These are phyloP conservation scores for Synanceia verrucosa DNA, from an alignment of 2,797 vertebrate genomes.

Conservation along the genomic window DNA sequence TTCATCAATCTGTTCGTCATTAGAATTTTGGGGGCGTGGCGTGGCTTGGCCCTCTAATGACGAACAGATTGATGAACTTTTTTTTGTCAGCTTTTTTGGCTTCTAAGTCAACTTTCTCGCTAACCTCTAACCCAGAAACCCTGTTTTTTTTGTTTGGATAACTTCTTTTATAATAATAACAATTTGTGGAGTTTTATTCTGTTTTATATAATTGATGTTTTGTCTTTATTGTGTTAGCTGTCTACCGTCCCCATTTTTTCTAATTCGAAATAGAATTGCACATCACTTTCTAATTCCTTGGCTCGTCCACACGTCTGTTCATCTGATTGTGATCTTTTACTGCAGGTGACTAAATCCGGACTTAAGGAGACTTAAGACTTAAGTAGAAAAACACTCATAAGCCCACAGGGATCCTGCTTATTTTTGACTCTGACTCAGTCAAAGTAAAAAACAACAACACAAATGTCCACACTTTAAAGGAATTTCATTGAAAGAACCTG, in stretches of 20 bases:
- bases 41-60: too few species aligned
- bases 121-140: too few species aligned
- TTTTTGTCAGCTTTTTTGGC: neutral
- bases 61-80: too few species aligned
- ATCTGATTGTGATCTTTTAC: conserved; percentile 53
- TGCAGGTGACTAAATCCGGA: conserved; percentile 66
- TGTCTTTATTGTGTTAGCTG: too few species aligned
- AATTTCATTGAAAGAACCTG: neutral
- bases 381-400: conserved; percentile 58
- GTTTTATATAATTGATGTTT: too few species aligned
- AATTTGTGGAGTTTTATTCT: too few species aligned
- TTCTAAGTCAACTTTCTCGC: neutral
- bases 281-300: conserved; percentile 44
- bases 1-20: too few species aligned
- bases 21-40: neutral
- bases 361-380: conserved; percentile 64
- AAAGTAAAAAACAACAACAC: neutral
- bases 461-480: neutral
- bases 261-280: conserved; percentile 30
- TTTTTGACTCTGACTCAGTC: conserved; percentile 38
- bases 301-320: conserved; percentile 25
- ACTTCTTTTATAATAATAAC: too few species aligned
- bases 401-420: conserved; percentile 31
- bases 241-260: neutral
- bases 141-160: too few species aligned